Evolutionary conservation across 2,888 invertebrate species (phyloP), one percentile per base, ranked within the genome.

Genomic region (Apoda limacodes): DNA sequence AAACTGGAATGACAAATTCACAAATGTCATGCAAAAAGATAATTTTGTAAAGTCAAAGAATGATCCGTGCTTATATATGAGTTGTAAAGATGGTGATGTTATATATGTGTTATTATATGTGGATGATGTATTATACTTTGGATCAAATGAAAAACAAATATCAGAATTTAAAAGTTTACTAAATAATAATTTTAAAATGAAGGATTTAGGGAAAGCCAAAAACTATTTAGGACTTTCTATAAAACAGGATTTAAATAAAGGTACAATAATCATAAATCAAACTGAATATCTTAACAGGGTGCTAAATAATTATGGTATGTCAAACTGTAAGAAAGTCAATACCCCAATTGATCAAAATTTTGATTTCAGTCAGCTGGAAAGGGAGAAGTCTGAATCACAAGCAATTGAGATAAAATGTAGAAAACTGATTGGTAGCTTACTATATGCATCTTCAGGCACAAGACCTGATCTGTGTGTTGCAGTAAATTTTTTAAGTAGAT

Each of bases 1-100:
- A 30, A 39, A 9, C 25, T 45, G 45, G 41, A 46, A 48, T 33
- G 6, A 22, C 9, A 46, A 42, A 24, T 46, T 46, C 32, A 43
- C 43, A 19, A 4, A n/a, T 13, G 37, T 48, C 2, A 41, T 48
- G 20, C 23, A 28, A 6, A 31, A 22, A 15, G 30, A 41, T 32
- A 40, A 40, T 10, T 48, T 48, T 37, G 13, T 22, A 10, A 37
- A 34, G 17, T 45, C 42, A 4, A 12, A 35, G 0, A 29, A 30
- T 42, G 45, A 45, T 9, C 22, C 38, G 13, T 45, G 43, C 31
- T 22, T 45, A 2, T 45, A 38, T 33, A 24, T 9, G 19, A 47
- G 31, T 12, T 35, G 22, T 30, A 32, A 11, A 22, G 32, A 21
- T 22, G 26, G 17, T 22, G 13, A 34, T 19, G 14, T 39, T 35